Conservation (phyloP, 2,797 vertebrate genomes). For the Spinibarbus caldwelli region DNA sequence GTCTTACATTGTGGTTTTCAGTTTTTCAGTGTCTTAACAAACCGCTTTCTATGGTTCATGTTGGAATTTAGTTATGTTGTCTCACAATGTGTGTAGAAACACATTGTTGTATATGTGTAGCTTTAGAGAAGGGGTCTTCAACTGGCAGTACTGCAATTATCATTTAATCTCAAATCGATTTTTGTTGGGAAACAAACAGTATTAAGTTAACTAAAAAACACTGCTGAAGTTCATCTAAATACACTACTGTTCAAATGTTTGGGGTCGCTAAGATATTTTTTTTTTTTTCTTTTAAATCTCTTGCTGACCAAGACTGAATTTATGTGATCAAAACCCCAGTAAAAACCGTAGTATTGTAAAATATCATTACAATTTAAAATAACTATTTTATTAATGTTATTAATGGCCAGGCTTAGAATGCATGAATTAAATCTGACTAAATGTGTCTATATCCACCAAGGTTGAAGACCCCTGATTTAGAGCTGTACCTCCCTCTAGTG, state of each 20-base stretch:
- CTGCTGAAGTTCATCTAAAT: background rate
- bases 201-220: background rate
- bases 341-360: background rate
- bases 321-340: background rate
- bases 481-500: slow-evolving; percentile 41
- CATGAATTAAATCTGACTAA: background rate
- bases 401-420: background rate
- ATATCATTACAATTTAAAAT: background rate
- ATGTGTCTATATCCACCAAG: background rate
- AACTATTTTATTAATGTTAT: background rate
- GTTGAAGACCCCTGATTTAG: slow-evolving; percentile 4
- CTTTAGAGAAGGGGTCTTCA: slow-evolving; percentile 20
- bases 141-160: too few species aligned
- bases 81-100: background rate
- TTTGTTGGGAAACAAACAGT: background rate
- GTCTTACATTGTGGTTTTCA: background rate
- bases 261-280: background rate
- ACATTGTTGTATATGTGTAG: background rate
- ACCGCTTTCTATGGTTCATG: background rate
- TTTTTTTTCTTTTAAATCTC: background rate
- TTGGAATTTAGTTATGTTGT: background rate
- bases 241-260: background rate
- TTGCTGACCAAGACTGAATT: background rate
- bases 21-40: slow-evolving; percentile 39
- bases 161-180: background rate